Base-by-base conservation (phyloP, 2,113 vertebrate species). In the mouse (Mus musculus) region DNA sequence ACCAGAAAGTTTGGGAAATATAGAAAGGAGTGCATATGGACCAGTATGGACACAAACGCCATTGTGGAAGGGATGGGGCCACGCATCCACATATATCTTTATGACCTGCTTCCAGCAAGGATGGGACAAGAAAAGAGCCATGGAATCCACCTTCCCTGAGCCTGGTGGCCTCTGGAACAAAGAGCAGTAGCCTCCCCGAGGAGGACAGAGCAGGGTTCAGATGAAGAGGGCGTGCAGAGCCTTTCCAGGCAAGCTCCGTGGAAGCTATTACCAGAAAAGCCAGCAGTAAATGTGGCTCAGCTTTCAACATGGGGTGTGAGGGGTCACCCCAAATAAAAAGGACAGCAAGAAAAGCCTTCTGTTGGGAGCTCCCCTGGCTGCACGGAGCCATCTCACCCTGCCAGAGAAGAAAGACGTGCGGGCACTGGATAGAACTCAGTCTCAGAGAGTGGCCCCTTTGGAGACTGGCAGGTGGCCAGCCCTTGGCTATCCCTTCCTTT, bases 321-420 rank as follows among this genome's bases (percentile, higher is more conserved):
- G 33, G 91, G 63, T 96, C 94, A 93, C 80, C 61, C 78, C 39
- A 80, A 67, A 93, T 84, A 77, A 90, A 95, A 93, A 96, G 81
- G 56, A 90, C 56, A 63, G 36, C 13, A 28, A 92, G 61, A 88
- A 77, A 46, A 28, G 56, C 49, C 94, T 93, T 84, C 88, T 92
- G 71, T 56, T 10, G 46, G 73, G 73, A 49, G 16, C 75, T 49
- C 19, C 76, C 39, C 63, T 56, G 75, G 69, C 82, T 90, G 76
- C 24, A 14, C 3, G 4, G 61, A 87, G 39, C 36, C 80, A 69
- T 33, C 54, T 24, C 65, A 33, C 61, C 0, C 46, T 59, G 11
- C 65, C 1, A 0, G 39, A 77, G 91, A 96, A 95, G 52, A 96
- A 96, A 97, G 67, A 16, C 2, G 0, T 20, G 76, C 0, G 20